A percentile compares a stretch with the other conserved stretches of the same genome.
These are phyloP conservation scores for Ophiothrix spiculata DNA, from an alignment of 35 echinoderm and acorn worm species.

Conservation along the genomic window DNA sequence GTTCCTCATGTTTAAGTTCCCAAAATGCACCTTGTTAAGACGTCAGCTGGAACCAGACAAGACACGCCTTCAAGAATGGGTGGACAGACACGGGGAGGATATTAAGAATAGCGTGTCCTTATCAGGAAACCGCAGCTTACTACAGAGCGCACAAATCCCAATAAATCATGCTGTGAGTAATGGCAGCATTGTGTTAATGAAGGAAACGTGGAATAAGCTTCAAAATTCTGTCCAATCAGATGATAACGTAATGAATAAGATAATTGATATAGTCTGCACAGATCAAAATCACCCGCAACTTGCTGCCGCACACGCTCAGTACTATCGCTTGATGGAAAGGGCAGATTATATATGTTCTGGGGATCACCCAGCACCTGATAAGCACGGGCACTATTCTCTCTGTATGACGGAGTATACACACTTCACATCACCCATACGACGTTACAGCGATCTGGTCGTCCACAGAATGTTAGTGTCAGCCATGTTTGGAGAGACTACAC, in stretches of 20 bases:
- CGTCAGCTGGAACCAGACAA: slow-evolving; percentile 52
- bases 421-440: slow-evolving; percentile 89
- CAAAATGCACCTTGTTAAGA: slow-evolving; percentile 38
- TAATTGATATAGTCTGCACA: slow-evolving; percentile 33
- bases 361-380: slow-evolving; percentile 21
- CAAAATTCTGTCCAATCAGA: background rate
- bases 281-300: slow-evolving; percentile 79
- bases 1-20: slow-evolving; percentile 19
- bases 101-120: slow-evolving; percentile 35
- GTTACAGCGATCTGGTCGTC: slow-evolving; percentile 83
- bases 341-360: slow-evolving; percentile 60
- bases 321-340: slow-evolving; percentile 48
- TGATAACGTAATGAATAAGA: slow-evolving; percentile 30
- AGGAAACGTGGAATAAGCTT: slow-evolving; percentile 21
- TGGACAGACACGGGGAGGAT: slow-evolving; percentile 13
- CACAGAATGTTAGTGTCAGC: slow-evolving; percentile 56
- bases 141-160: background rate
- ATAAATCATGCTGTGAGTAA: background rate
- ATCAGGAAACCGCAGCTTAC: background rate
- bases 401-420: slow-evolving; percentile 65
- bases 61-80: slow-evolving; percentile 45
- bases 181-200: background rate
- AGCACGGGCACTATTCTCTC: slow-evolving; percentile 61
- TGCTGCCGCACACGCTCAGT: slow-evolving; percentile 55
- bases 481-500: background rate